Conservation (phyloP, 2,888 invertebrate genomes). For the Lasiommata megera region DNA sequence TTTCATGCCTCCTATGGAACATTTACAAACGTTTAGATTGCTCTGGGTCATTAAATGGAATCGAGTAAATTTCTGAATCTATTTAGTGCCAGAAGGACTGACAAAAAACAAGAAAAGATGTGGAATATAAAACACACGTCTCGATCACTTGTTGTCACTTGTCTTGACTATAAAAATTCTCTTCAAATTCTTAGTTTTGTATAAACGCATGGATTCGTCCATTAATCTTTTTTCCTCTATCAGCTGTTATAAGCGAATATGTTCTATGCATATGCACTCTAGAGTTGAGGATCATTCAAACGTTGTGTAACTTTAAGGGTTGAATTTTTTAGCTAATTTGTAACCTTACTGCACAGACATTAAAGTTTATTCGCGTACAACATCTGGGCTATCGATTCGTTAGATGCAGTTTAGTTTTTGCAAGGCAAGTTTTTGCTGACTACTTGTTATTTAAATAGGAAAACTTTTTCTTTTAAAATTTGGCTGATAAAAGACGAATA, state of each 20-base stretch:
- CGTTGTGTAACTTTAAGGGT: not conserved
- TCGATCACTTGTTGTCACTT: too few species aligned
- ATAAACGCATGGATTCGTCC: not conserved
- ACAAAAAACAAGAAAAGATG: too few species aligned
- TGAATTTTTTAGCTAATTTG: not conserved
- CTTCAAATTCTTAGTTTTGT: too few species aligned
- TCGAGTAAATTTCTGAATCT: not conserved
- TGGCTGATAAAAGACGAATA: not conserved
- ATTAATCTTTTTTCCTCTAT: not conserved
- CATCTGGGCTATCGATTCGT: not conserved
- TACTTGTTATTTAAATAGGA: not conserved
- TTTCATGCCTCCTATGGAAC: constrained; percentile 43
- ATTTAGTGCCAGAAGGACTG: too few species aligned
- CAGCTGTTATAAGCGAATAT: not conserved
- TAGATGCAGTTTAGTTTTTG: not conserved
- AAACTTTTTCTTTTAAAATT: not conserved
- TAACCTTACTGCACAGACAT: not conserved
- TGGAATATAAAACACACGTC: too few species aligned
- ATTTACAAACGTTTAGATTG: constrained; percentile 20
- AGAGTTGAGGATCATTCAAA: not conserved
- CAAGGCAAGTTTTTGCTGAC: not conserved
- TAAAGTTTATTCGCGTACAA: not conserved
- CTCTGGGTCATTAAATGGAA: constrained; percentile 7
- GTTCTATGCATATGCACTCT: not conserved
- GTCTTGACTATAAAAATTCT: too few species aligned